These are phyloP conservation scores for Cyclopterus lumpus DNA, from an alignment of 2,797 vertebrate species.

Conservation along the genomic window DNA sequence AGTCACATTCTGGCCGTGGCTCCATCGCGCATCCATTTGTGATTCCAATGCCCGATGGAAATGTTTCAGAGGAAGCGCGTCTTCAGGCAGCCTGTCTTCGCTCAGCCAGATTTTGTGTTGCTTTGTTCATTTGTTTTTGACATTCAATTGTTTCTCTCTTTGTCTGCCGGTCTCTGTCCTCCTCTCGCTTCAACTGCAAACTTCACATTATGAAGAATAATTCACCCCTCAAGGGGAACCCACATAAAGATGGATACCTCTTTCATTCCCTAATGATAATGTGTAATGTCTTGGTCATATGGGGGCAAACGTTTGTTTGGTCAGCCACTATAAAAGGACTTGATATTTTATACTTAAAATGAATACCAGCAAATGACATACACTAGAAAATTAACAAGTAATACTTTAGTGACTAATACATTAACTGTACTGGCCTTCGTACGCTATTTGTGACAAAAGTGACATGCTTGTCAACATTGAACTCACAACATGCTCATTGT, in stretches of 20 bases:
- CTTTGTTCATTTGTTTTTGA: constrained; percentile 53
- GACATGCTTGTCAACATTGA: background rate
- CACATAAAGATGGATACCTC: background rate
- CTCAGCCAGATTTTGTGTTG: constrained; percentile 39
- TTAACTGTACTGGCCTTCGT: background rate
- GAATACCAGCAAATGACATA: constrained; percentile 9
- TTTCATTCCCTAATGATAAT: background rate
- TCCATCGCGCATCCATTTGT: constrained; percentile 47
- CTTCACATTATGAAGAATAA: constrained; percentile 1
- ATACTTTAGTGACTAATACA: background rate
- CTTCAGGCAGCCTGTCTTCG: constrained; percentile 53
- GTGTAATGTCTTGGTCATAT: background rate
- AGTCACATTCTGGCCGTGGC: constrained; percentile 37
- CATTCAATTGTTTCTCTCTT: constrained; percentile 31
- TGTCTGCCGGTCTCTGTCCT: background rate
- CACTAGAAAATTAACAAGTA: background rate
- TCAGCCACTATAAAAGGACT: background rate
- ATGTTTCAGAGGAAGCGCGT: constrained; percentile 50
- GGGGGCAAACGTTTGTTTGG: background rate
- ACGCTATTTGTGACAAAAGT: constrained; percentile 19
- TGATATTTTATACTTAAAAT: background rate
- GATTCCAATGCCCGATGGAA: constrained; percentile 51
- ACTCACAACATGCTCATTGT: background rate
- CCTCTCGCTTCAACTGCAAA: constrained; percentile 8
- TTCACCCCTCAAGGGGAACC: constrained; percentile 8